Evolutionary conservation across 2,888 invertebrate species (phyloP).

Genomic region (Pristionchus fissidentatus): DNA sequence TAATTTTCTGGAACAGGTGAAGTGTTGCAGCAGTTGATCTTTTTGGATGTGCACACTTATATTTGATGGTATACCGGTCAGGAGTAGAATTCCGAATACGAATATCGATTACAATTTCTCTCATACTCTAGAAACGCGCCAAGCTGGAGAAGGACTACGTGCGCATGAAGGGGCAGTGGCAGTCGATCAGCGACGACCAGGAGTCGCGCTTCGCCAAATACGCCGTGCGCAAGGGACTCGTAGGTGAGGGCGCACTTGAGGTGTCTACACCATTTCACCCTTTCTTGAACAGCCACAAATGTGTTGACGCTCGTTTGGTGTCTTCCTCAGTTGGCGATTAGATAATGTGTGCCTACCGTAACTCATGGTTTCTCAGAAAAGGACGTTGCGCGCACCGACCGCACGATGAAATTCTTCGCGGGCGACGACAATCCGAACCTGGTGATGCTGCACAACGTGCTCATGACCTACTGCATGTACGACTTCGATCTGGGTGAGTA

Average conservation of each 20-base stretch:
- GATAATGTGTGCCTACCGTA: not conserved
- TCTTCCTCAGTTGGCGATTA: not conserved
- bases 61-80: not conserved
- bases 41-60: not conserved
- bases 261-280: not conserved
- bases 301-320: not conserved
- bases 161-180: slow-evolving; percentile 93
- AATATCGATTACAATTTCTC: not conserved
- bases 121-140: slow-evolving; percentile 79
- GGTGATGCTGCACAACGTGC: slow-evolving; percentile 87
- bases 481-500: slow-evolving; percentile 90
- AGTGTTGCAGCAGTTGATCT: too few relatives aligned
- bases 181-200: slow-evolving; percentile 88
- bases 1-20: not conserved
- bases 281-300: not conserved
- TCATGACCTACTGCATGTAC: slow-evolving; percentile 99
- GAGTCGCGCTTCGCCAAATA: slow-evolving; percentile 90
- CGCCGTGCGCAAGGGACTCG: slow-evolving; percentile 90
- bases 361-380: slow-evolving; percentile 83
- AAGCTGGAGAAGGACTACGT: slow-evolving; percentile 79
- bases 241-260: slow-evolving; percentile 79
- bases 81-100: too few relatives aligned
- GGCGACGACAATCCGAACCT: slow-evolving; percentile 93
- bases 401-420: slow-evolving; percentile 90
- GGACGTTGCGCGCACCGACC: slow-evolving; percentile 95